Evolutionary conservation across 2,888 invertebrate species (phyloP), one percentile per base, ranked within the genome.

Genomic region (Cordilura impudica): DNA sequence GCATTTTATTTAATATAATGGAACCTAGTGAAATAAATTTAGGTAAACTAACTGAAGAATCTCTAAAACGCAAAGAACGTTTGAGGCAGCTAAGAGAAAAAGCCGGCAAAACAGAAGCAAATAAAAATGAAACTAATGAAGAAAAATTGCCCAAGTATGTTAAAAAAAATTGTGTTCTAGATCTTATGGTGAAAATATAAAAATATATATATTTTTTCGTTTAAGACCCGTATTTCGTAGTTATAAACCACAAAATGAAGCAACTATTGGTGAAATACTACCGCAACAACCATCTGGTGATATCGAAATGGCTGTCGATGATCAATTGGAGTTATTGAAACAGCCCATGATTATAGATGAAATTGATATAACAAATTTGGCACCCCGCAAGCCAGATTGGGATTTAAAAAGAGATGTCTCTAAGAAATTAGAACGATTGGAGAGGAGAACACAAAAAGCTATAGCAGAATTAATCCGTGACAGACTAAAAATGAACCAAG

Each of bases 381-480:
- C 98, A 0, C 98, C 98, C 0, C 92, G 98, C 26, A 99, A 99
- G 91, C 97, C 97, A 4, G 98, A 99, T 88, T 99, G 98, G 98
- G 99, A 99, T 90, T 91, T 99, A 47, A 98, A 98, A 87, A 92
- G 99, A 83, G 98, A 98, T 90, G 95, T 97, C 0, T 93, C 96
- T 0, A 96, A 96, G 83, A 98, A 98, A 89, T 89, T 99, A 72
- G 97, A 97, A 83, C 97, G 96, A 88, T 89, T 99, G 35, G 98
- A 98, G 84, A 93, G 95, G 77, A 92, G 96, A 85, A 99, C 99
- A 26, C 98, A 98, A 86, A 95, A 95, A 87, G 97, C 98, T 0
- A 98, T 99, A 82, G 98, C 98, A 0, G 98, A 98, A 90, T 91
- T 99, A 2, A 98, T 99, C 81, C 92, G 96, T 86, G 95, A 96